phyloP scores from a whole-genome alignment of 2,888 invertebrate genomes.

The Busseola fusca region DNA sequence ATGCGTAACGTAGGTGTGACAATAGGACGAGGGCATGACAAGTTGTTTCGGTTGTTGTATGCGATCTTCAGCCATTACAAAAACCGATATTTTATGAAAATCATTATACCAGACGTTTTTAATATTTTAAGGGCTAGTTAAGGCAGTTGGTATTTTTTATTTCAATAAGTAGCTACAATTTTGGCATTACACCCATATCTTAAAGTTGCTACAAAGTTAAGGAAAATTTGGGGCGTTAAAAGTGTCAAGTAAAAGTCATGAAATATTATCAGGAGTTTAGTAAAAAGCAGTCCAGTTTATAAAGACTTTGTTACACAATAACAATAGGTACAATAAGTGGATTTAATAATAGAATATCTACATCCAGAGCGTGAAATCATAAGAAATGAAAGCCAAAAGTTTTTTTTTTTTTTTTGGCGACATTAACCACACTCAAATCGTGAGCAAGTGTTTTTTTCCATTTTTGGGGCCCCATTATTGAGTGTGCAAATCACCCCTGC shows the following conservation, averaged over 20 bases:
- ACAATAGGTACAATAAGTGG: background rate
- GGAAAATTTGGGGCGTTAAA: background rate
- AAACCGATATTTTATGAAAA: background rate
- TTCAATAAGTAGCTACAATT: background rate
- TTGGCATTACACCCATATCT: background rate
- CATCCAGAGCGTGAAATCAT: constrained; percentile 23
- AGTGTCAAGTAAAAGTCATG: background rate
- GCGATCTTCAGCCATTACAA: background rate
- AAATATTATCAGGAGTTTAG: background rate
- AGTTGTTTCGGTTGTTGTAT: background rate
- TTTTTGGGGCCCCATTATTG: background rate
- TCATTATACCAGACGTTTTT: background rate
- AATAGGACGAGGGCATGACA: constrained; percentile 11
- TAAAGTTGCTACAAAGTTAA: background rate
- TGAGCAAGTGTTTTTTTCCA: background rate
- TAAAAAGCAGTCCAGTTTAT: constrained; percentile 15
- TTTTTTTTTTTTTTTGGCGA: no score
- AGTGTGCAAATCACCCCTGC: background rate
- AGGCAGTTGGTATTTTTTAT: background rate
- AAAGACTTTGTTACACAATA: constrained; percentile 14
- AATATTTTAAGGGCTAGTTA: background rate
- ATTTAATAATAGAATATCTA: constrained; percentile 11
- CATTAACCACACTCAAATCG: background rate
- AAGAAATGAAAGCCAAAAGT: constrained; percentile 8
- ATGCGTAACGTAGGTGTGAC: constrained; percentile 25